A percentile compares a stretch with the other conserved stretches of the same genome.
phyloP scores from a whole-genome alignment of 2,113 vertebrate genomes.

The Macrotis lagotis region DNA sequence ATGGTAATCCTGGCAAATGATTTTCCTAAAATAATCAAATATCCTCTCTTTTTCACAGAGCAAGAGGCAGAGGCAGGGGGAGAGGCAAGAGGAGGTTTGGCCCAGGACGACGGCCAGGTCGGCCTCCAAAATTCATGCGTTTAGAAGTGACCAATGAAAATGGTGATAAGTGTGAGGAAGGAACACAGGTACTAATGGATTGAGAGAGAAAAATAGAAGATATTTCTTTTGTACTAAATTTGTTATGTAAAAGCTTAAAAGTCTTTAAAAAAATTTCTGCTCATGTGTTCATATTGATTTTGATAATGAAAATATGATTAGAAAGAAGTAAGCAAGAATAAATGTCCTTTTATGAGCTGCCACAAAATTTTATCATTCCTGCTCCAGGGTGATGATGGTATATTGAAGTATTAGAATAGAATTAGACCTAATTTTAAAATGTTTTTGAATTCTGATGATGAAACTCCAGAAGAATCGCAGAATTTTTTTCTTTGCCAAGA shows the following conservation, averaged over 20 bases:
- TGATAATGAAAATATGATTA: not conserved
- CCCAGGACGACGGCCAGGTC: conserved; percentile 92
- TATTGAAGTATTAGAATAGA: not conserved
- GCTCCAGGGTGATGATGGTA: conserved; percentile 33
- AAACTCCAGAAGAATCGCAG: conserved; percentile 10
- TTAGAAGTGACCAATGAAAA: conserved; percentile 89
- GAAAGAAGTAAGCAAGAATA: not conserved
- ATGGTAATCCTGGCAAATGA: not conserved
- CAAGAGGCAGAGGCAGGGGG: conserved; percentile 92
- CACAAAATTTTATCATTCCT: conserved; percentile 3
- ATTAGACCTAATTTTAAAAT: conserved; percentile 37
- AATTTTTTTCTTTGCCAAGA: not conserved
- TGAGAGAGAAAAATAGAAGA: not conserved
- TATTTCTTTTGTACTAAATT: not conserved
- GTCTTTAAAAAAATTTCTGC: not conserved
- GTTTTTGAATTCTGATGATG: conserved; percentile 7
- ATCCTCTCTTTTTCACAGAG: conserved; percentile 83
- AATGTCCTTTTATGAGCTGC: conserved; percentile 16
- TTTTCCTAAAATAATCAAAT: conserved; percentile 49
- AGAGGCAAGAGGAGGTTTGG: conserved; percentile 94
- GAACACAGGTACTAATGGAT: conserved; percentile 82
- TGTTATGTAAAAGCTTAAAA: not conserved
- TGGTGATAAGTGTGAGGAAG: conserved; percentile 86
- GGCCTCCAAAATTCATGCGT: conserved; percentile 95
- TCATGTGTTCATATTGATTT: not conserved